Evolutionary conservation across 92 coral and sea anemone genomes (phyloP), one percentile per base, ranked within the genome.

Genomic region (Porites divaricata): DNA sequence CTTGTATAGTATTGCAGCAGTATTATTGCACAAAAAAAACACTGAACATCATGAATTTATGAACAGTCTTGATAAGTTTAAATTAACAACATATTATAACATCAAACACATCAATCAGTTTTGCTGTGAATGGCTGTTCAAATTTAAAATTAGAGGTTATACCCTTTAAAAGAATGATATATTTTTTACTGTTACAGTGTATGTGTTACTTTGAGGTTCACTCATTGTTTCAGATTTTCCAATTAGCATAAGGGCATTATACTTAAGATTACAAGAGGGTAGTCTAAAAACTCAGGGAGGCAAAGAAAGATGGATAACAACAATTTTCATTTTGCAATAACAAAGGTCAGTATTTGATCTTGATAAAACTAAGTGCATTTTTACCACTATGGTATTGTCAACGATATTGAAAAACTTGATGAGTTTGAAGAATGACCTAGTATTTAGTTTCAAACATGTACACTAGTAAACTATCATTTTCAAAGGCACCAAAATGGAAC

Each of bases 241-340:
- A 35, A 35, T 54, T 54, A 54, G 59, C 59, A 54, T 8, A 11
- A 11, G 16, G 12, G n/a, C 51, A 62, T 9, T 61, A 51, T 73
- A 73, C 77, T 73, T 73, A 25, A 72, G 16, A 73, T 73, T 62
- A 50, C 77, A 73, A 73, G 77, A 23, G 63, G 35, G 21, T 73
- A 22, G 63, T 51, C 63, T 50, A 4, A 21, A 23, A 23, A 51
- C 23, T 73, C 63, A 73, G 77, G 77, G 77, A 73, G 77, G 77
- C 53, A 73, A 49, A 12, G 25, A 6, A 50, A 50, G 53, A 4
- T 5, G 9, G 19, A 66, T 66, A 6, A 9, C 20, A n/a, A 70
- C 21, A 49, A 72, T 13, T 7, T 20, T 13, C 16, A 72, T 72
- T 17, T 72, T 22, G 19, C 23, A 23, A 71, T 9, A 51, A 73